These are phyloP conservation scores for Cetoscarus ocellatus DNA, from an alignment of 2,797 vertebrate species.

Conservation along the genomic window DNA sequence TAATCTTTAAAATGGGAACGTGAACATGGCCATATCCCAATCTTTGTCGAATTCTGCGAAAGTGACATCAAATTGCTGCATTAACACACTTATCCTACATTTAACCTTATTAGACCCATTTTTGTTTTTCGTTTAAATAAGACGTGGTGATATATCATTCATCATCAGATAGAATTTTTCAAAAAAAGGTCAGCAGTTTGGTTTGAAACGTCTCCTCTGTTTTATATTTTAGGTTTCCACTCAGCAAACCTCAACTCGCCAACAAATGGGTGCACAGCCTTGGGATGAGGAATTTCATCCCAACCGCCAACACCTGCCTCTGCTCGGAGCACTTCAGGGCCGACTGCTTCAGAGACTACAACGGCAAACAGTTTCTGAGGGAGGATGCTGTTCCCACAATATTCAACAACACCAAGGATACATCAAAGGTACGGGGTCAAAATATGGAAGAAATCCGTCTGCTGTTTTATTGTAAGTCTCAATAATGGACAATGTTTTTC, in stretches of 20 bases:
- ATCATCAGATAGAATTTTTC: too few species aligned
- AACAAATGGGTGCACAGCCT: slow-evolving; percentile 87
- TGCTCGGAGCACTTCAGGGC: slow-evolving; percentile 86
- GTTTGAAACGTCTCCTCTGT: neutral
- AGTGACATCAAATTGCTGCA: too few species aligned
- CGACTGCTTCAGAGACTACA: slow-evolving; percentile 88
- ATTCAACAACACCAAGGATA: slow-evolving; percentile 75
- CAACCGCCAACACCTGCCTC: slow-evolving; percentile 85
- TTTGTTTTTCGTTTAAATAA: too few species aligned
- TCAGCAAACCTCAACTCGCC: slow-evolving; percentile 85
- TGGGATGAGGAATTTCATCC: slow-evolving; percentile 84
- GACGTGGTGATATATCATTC: too few species aligned
- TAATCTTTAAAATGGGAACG: too few species aligned
- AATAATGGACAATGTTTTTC: neutral
- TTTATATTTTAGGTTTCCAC: slow-evolving; percentile 79
- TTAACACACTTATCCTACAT: too few species aligned
- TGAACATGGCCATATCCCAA: too few species aligned
- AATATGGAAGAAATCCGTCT: neutral
- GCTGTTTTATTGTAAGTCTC: neutral
- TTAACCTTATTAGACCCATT: too few species aligned
- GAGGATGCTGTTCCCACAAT: slow-evolving; percentile 87
- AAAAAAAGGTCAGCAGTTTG: too few species aligned
- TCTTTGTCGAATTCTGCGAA: too few species aligned
- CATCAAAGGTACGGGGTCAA: slow-evolving; percentile 69
- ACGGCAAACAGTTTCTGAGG: slow-evolving; percentile 86